Evolutionary conservation across 2,797 vertebrate species (phyloP).

Genomic region (Chrosomus eos): DNA sequence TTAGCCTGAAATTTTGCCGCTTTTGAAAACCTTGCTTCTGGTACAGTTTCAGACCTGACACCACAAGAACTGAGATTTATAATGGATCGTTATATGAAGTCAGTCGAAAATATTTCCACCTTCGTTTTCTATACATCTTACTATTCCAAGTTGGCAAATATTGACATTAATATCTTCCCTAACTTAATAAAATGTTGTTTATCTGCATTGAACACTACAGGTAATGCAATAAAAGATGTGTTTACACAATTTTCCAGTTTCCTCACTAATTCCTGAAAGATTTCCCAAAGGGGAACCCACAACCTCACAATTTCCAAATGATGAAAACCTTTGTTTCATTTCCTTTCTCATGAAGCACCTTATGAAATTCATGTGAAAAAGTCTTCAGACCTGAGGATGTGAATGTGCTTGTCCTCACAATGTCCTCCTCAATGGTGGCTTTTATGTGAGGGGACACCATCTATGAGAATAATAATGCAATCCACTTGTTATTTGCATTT

Average conservation of each 20-base stretch:
- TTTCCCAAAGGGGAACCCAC: background rate
- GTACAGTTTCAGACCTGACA: background rate
- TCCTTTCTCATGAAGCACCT: background rate
- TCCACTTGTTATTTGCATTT: conserved; percentile 53
- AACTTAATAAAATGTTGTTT: conserved; percentile 3
- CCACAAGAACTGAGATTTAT: background rate
- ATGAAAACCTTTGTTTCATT: background rate
- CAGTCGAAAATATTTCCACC: background rate
- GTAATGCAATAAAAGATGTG: background rate
- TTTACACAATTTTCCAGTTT: conserved; percentile 16
- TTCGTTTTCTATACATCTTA: background rate
- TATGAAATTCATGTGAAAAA: background rate
- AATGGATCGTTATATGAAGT: background rate
- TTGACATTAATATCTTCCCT: background rate
- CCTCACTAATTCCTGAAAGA: background rate
- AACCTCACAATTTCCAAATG: background rate
- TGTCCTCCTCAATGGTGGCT: conserved; percentile 7
- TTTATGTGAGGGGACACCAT: conserved; percentile 34
- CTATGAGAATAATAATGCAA: conserved; percentile 41
- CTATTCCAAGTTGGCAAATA: background rate
- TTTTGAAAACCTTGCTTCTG: background rate
- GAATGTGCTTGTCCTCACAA: conserved; percentile 17
- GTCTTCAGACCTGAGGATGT: conserved; percentile 2
- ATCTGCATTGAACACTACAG: background rate
- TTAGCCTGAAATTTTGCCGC: background rate